These are phyloP conservation scores for Hirudinaria manillensis DNA, from an alignment of 2,888 invertebrate species.

Conservation along the genomic window DNA sequence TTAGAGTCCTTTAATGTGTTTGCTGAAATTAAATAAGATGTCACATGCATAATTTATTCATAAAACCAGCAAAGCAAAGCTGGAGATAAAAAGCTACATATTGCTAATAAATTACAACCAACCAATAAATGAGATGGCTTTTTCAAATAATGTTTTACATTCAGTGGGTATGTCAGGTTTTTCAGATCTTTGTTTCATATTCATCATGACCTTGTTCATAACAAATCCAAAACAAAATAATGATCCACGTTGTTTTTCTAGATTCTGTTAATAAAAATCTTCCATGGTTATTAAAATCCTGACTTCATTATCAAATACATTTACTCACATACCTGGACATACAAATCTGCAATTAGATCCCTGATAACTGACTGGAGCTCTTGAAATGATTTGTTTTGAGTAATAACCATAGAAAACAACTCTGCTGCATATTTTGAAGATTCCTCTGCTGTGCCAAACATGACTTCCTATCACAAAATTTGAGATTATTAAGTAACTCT, in stretches of 20 bases:
- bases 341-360: conserved; percentile 22
- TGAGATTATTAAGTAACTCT: neutral
- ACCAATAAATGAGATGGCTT: neutral
- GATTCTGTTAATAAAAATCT: conserved; percentile 51
- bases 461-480: conserved; percentile 44
- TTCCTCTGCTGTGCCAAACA: conserved; percentile 65
- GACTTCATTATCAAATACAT: too few relatives aligned
- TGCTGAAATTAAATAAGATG: neutral
- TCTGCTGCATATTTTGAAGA: conserved; percentile 69
- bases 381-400: conserved; percentile 58
- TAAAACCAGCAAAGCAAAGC: neutral
- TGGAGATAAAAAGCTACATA: neutral
- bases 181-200: neutral
- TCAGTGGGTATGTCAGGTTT: neutral
- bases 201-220: conserved; percentile 43
- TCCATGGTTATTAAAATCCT: neutral
- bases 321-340: conserved; percentile 21
- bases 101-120: neutral
- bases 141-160: neutral
- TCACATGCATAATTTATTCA: neutral
- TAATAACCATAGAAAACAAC: conserved; percentile 69
- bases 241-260: conserved; percentile 74
- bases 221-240: conserved; percentile 66
- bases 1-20: conserved; percentile 31
- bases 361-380: conserved; percentile 58